phyloP scores from a whole-genome alignment of 2,113 vertebrate species.

The Tachuris rubrigastra region DNA sequence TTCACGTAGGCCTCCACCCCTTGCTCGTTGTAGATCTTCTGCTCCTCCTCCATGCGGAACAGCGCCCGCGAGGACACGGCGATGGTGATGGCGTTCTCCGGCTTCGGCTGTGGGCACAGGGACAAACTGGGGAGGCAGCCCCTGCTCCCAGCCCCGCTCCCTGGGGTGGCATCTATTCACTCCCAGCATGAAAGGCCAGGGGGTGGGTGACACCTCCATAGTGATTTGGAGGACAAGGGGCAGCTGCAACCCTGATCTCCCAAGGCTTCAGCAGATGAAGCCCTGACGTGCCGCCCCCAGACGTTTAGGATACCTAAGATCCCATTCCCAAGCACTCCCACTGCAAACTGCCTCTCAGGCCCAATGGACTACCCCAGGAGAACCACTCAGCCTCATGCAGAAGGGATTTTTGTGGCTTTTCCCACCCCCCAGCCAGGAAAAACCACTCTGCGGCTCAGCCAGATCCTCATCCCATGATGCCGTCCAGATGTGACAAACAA shows the following conservation, averaged over 20 bases:
- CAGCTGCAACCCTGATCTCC: no score
- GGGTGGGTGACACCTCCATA: background rate
- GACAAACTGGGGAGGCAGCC: background rate
- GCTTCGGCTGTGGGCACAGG: slow-evolving; percentile 80
- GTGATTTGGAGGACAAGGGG: fast-evolving
- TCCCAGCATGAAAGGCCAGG: fast-evolving
- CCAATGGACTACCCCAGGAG: background rate
- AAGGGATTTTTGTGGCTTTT: background rate
- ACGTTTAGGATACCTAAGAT: fast-evolving
- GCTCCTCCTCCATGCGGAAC: slow-evolving; percentile 95
- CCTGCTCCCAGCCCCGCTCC: background rate
- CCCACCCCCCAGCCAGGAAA: background rate
- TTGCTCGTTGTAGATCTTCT: slow-evolving; percentile 84
- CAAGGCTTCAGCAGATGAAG: fast-evolving
- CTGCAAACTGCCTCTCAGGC: background rate
- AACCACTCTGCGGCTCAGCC: background rate
- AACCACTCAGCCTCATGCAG: fast-evolving
- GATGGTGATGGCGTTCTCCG: slow-evolving; percentile 91
- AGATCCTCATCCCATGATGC: background rate
- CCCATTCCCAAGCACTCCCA: background rate
- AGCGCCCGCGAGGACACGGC: slow-evolving; percentile 90
- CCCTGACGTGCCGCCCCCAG: fast-evolving
- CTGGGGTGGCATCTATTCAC: fast-evolving
- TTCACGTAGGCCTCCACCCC: slow-evolving; percentile 92
- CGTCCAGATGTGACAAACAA: slow-evolving; percentile 41